Conservation (phyloP, 2,113 vertebrate genomes). For the Menidia beryllina region DNA sequence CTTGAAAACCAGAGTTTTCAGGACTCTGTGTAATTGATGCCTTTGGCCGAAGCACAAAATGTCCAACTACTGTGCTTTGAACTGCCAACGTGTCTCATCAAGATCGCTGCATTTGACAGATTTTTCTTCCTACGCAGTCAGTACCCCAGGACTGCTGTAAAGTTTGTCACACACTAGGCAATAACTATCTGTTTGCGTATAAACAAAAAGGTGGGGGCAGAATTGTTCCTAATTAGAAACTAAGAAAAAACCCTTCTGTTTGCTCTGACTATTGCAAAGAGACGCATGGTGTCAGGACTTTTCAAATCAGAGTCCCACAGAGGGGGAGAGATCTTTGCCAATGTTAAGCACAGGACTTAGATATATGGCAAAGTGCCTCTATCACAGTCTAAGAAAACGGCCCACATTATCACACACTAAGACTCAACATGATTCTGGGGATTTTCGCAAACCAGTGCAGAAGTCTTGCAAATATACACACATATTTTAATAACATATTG, state of each 20-base stretch:
- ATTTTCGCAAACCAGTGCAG: slow-evolving; percentile 25
- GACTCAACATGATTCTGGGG: slow-evolving; percentile 24
- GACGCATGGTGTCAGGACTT: slow-evolving; percentile 48
- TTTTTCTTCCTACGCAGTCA: slow-evolving; percentile 5
- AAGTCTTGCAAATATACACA: slow-evolving; percentile 15
- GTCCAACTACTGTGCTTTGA: background rate
- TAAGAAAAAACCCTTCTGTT: background rate
- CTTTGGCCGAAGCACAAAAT: background rate
- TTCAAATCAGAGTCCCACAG: slow-evolving; percentile 50
- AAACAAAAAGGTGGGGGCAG: background rate
- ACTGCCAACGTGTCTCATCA: background rate
- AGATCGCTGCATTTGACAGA: slow-evolving; percentile 14
- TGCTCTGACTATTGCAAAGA: background rate
- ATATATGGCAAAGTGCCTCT: background rate
- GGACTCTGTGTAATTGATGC: background rate
- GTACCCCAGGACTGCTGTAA: background rate
- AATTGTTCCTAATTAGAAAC: background rate
- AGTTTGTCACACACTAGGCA: background rate
- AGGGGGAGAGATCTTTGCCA: slow-evolving; percentile 45
- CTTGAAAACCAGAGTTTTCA: background rate
- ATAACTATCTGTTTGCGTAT: background rate
- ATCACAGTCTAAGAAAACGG: background rate
- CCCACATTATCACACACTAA: slow-evolving; percentile 8
- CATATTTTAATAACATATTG: slow-evolving; percentile 9
- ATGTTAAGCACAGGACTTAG: slow-evolving; percentile 17